Evolutionary conservation across 2,797 vertebrate species (phyloP), one percentile per base, ranked within the genome.

Genomic region (Podarcis lilfordi): DNA sequence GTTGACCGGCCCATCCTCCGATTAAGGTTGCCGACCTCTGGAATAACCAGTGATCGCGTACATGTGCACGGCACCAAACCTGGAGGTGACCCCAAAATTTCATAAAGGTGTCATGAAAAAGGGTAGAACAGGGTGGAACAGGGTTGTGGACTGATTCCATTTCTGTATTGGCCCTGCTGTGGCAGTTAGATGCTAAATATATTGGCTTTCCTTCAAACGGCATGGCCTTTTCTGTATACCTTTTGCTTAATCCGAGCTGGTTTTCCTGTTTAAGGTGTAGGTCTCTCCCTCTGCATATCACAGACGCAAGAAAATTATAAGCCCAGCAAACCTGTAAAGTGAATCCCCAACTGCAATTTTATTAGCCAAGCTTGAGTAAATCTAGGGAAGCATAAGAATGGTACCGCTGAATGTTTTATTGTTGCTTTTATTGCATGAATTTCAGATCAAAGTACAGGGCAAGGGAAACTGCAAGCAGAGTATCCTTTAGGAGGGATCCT

Each of bases 361-460:
- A 94, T 86, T 90, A 92, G 64, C 55, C 75, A 59, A 69, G n/a
- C 29, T 4, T 83, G 45, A 92, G 72, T 59, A 81, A 83, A 80
- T 81, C 50, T 82, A 5, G 66, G 15, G 19, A 89, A 85, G 37
- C 43, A 72, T 78, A 86, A 81, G 80, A 90, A 88, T 92, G 32
- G 83, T 23, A 91, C 87, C 83, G 84, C 29, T 87, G 0, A 0
- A 50, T 74, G 69, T 71, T 64, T 27, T 55, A 84, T 88, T 84
- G 77, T 80, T 64, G 4, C 25, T 90, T 95, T 93, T 94, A 92
- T 59, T 86, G 61, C 81, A 82, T 84, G 17, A 0, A 0, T 89
- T 85, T 90, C 88, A 95, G 92, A 95, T 95, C 86, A 93, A 95
- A 94, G 87, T 91, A 89, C 15, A 80, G 8, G n/a, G 69, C 50